phyloP scores from a whole-genome alignment of 2,888 invertebrate genomes.

The Brachyopa scutellaris region DNA sequence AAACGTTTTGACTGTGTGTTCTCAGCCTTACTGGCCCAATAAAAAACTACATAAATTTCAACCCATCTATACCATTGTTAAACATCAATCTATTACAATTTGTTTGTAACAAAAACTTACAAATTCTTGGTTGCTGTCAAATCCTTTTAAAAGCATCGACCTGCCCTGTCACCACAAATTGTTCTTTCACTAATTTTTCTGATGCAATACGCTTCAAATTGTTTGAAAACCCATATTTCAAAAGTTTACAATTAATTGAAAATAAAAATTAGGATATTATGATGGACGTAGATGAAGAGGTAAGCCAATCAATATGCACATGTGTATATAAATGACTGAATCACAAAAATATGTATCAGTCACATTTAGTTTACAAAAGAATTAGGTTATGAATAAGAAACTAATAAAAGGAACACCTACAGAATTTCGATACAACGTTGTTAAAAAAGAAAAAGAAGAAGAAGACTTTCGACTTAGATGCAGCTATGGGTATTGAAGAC shows the following conservation, averaged over 20 bases:
- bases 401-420: conserved; percentile 46
- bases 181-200: conserved; percentile 73
- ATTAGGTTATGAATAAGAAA: conserved; percentile 57
- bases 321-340: not conserved
- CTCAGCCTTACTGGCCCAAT: too few relatives aligned
- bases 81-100: conserved; percentile 5
- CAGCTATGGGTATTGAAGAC: conserved; percentile 86
- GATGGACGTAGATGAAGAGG: conserved; percentile 77
- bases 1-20: too few relatives aligned
- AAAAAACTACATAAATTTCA: too few relatives aligned
- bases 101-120: conserved; percentile 3
- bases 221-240: conserved; percentile 23
- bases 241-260: not conserved
- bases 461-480: conserved; percentile 94
- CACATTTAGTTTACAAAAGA: conserved; percentile 50
- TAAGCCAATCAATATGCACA: conserved; percentile 72
- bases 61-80: too few relatives aligned
- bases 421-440: conserved; percentile 93
- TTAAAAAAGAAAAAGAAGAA: conserved; percentile 96
- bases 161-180: conserved; percentile 73
- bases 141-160: conserved; percentile 46
- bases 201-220: conserved; percentile 75
- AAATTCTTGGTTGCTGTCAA: conserved; percentile 36
- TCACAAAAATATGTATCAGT: conserved; percentile 23
- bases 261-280: conserved; percentile 23